phyloP scores from a whole-genome alignment of 2,888 invertebrate species.

The Anaspis maculata region DNA sequence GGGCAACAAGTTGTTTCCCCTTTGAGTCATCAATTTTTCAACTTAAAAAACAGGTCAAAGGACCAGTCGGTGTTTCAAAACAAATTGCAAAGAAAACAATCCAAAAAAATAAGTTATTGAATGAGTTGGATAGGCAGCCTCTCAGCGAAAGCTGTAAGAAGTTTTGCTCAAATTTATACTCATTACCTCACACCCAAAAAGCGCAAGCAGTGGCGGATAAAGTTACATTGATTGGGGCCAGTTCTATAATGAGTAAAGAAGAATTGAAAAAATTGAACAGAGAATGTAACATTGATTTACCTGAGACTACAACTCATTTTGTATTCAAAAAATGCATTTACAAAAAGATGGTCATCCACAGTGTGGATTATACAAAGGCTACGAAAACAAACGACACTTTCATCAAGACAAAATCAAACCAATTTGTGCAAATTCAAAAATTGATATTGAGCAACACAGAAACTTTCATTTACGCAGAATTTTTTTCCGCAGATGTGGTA shows the following conservation, averaged over 20 bases:
- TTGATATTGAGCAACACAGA: not conserved
- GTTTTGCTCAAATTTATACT: no score
- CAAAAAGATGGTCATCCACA: not conserved
- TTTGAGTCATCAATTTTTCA: not conserved
- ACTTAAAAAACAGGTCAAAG: constrained; percentile 1
- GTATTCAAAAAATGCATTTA: not conserved
- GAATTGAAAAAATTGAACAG: no score
- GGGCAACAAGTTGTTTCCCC: not conserved
- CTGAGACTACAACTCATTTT: no score
- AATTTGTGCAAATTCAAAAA: not conserved
- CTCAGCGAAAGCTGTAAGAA: no score
- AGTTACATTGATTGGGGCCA: no score
- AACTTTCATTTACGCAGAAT: not conserved
- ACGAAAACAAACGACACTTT: not conserved
- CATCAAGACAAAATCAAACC: not conserved
- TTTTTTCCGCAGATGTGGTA: not conserved
- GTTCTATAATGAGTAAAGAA: no score
- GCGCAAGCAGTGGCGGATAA: no score
- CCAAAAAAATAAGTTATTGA: not conserved
- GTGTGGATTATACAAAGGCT: not conserved
- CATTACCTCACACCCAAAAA: no score
- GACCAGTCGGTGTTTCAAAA: not conserved
- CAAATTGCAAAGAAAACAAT: not conserved
- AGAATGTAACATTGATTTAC: no score
- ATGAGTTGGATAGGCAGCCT: no score